Evolutionary conservation across 1,140 invertebrate genomes (phyloP).

Genomic region (Cyphomyrmex costatus): DNA sequence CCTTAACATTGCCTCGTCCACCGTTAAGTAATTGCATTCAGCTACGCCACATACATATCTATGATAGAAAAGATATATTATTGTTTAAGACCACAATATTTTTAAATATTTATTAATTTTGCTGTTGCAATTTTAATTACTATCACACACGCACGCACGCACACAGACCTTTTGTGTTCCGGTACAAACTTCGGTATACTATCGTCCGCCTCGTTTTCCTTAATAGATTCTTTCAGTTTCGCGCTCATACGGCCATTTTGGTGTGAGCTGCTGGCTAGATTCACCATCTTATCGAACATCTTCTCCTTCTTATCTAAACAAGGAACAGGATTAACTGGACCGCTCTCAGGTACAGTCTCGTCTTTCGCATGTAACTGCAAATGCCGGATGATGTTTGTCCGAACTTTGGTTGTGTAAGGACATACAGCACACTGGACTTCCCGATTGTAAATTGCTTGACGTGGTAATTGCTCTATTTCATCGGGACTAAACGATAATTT

Average conservation of each 20-base stretch:
- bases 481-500: constrained; percentile 87
- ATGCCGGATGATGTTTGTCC: constrained; percentile 91
- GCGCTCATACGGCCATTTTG: constrained; percentile 86
- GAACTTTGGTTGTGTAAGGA: constrained; percentile 91
- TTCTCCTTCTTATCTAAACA: constrained; percentile 92
- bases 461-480: constrained; percentile 89
- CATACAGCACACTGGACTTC: constrained; percentile 90
- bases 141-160: too few relatives aligned
- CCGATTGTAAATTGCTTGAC: constrained; percentile 89
- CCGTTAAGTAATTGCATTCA: constrained; percentile 91
- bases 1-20: constrained; percentile 91
- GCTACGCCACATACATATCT: constrained; percentile 90
- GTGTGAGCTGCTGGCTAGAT: constrained; percentile 92
- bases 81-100: neutral
- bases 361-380: constrained; percentile 90
- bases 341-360: constrained; percentile 88
- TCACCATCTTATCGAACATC: constrained; percentile 95
- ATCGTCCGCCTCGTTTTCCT: constrained; percentile 73
- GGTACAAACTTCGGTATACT: constrained; percentile 89
- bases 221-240: constrained; percentile 74
- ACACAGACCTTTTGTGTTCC: constrained; percentile 88
- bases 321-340: constrained; percentile 93
- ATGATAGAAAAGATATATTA: constrained; percentile 17
- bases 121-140: neutral
- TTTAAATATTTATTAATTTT: too few relatives aligned